These are phyloP conservation scores for Balanococcus diminutus DNA, from an alignment of 2,888 invertebrate genomes.

Conservation along the genomic window DNA sequence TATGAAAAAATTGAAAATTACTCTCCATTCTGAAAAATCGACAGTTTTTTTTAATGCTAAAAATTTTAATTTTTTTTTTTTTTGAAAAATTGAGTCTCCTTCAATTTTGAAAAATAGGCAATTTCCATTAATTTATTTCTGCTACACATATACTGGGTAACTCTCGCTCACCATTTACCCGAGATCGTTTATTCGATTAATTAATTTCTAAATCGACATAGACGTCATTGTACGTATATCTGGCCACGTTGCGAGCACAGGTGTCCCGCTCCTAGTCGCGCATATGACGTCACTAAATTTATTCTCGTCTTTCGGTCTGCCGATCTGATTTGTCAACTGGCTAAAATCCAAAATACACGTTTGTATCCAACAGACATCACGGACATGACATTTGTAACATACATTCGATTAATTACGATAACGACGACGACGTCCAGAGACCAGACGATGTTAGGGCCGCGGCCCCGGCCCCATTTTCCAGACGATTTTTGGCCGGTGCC, in stretches of 20 bases:
- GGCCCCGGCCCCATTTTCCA: background rate
- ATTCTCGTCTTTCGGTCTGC: background rate
- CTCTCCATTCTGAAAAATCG: too few relatives aligned
- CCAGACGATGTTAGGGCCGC: too few relatives aligned
- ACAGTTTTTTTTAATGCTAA: too few relatives aligned
- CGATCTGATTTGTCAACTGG: slow-evolving; percentile 8
- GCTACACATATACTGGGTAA: too few relatives aligned
- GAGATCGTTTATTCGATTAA: too few relatives aligned
- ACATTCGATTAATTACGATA: slow-evolving; percentile 41
- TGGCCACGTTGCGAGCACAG: background rate
- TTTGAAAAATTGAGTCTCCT: too few relatives aligned
- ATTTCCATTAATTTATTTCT: too few relatives aligned
- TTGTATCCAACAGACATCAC: background rate
- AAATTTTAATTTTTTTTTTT: too few relatives aligned
- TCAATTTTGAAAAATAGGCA: too few relatives aligned
- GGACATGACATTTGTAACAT: slow-evolving; percentile 25
- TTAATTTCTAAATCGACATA: background rate
- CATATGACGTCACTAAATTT: slow-evolving; percentile 12
- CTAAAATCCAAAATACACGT: slow-evolving; percentile 22
- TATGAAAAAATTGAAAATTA: too few relatives aligned
- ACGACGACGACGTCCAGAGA: background rate
- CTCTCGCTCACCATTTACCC: too few relatives aligned
- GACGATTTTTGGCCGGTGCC: background rate
- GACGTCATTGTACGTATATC: background rate
- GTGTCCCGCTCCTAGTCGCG: background rate